Evolutionary conservation across 30 jellyfish, hydroid and myxozoan genomes (phyloP), one percentile per base, ranked within the genome.

Genomic region (Morbakka virulenta): DNA sequence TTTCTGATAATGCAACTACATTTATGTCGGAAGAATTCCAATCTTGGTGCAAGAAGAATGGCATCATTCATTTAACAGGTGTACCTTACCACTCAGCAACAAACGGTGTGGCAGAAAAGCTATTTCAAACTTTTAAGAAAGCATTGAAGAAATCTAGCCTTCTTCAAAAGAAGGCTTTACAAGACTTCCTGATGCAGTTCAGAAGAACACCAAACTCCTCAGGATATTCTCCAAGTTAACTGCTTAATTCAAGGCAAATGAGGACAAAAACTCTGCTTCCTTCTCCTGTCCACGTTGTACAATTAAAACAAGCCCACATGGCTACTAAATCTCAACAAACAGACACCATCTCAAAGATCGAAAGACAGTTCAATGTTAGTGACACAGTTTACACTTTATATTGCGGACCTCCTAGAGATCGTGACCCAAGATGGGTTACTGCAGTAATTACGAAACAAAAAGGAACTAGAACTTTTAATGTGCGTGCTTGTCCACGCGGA

Each of bases 41-140:
- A 21, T 36, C 41, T 2, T 72, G 32, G 35, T 41, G 32, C 50
- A 49, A 11, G 57, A 62, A 30, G 1, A 72, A 52, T 30, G 74
- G 74, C 25, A 69, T 69, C 12, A 2, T 13, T 2, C 84, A 72
- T 72, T 24, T 72, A 4, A 72, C 82, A 17, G 36, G 76, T 35
- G 76, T 78, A 14, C 83, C 76, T 32, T 72, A 72, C 64, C 84
- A 72, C 35, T 25, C 84, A n/a, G n/a, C n/a, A n/a, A n/a, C n/a
- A n/a, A n/a, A n/a, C n/a, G n/a, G n/a, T n/a, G n/a, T n/a, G n/a
- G n/a, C n/a, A n/a, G n/a, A n/a, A n/a, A n/a, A 24, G 84, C 67
- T 72, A 17, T 13, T 28, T 24, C 80, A 31, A 68, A 24, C 80
- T 24, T 68, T 12, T 24, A 31, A 68, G 35, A 27, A 28, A 21